Evolutionary conservation across 1,140 invertebrate species (phyloP), one percentile per base, ranked within the genome.

Genomic region (Metaphire vulgaris): DNA sequence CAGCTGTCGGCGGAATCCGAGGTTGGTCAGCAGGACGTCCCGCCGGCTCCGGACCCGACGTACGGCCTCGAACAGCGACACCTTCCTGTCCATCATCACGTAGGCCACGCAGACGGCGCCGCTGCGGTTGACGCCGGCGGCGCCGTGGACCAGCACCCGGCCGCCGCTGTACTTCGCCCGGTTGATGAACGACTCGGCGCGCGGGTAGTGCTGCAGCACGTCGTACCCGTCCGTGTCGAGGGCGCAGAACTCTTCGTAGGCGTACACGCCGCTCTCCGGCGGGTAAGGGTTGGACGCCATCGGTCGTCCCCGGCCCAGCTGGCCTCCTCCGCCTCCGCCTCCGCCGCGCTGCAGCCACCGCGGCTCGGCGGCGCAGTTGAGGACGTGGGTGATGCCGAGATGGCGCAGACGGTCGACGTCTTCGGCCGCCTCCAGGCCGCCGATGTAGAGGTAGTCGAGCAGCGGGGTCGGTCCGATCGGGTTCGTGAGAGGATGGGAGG

Each of bases 401-500:
- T 26, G 2, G 67, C 30, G 67, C 26, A 69, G 67, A 6, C 26
- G n/a, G 67, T 31, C 30, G 6, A 69, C 6, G 67, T 69, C 67
- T 14, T 26, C 67, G 6, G 67, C 67, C n/a, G 6, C 67, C 67
- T 28, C 14, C 6, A 28, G 31, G 2, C 67, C n/a, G 67, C 67
- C 67, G 66, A 75, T 67, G 66, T 75, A 75, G 31, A 75, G 74
- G 41, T 75, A 30, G 30, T 75, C 74, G 28, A 75, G 74, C 1
- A 75, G 64, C 1, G 29, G 56, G 0, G 65, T 34, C 21, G 74
- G 74, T 16, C 74, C 74, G 64, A 6, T 14, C 1, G 2, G 41
- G 21, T 12, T 56, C 6, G 41, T 12, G 6, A 56, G 41, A 56
- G 41, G 41, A 21, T 56, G 41, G 41, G 41, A 56, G 6, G 41